Evolutionary conservation across 1,140 invertebrate species (phyloP).

Genomic region (Penaeus indicus): DNA sequence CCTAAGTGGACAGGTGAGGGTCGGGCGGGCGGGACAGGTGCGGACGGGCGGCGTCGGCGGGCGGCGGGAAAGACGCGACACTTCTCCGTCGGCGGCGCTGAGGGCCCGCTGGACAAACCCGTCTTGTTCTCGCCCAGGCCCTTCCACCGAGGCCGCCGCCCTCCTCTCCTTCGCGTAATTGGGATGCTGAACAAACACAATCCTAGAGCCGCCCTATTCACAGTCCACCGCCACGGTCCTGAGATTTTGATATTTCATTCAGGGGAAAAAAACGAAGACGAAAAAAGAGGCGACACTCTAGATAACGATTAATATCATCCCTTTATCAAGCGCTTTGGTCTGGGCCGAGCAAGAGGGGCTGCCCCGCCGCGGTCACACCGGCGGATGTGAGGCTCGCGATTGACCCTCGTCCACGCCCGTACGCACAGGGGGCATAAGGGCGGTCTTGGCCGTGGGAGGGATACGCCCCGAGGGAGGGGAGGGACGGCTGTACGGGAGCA

Average conservation of each 20-base stretch:
- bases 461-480: slow-evolving; percentile 76
- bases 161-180: slow-evolving; percentile 26
- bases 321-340: slow-evolving; percentile 38
- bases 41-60: neutral
- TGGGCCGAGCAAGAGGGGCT: slow-evolving; percentile 22
- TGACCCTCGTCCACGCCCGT: slow-evolving; percentile 1
- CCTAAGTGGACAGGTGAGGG: neutral
- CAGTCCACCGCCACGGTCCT: slow-evolving; percentile 45
- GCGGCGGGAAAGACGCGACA: neutral
- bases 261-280: slow-evolving; percentile 24
- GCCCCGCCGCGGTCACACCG: too few species aligned
- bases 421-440: slow-evolving; percentile 25
- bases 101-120: neutral
- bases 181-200: slow-evolving; percentile 54
- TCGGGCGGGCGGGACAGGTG: slow-evolving; percentile 39
- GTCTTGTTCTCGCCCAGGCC: neutral
- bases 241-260: slow-evolving; percentile 55
- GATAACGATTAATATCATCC: slow-evolving; percentile 56
- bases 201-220: slow-evolving; percentile 18
- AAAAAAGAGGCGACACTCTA: slow-evolving; percentile 53
- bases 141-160: neutral
- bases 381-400: too few species aligned
- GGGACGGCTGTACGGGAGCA: slow-evolving; percentile 71
- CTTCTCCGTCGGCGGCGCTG: too few species aligned
- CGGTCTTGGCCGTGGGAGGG: slow-evolving; percentile 73